phyloP scores from a whole-genome alignment of 2,113 vertebrate species.

The Lota lota region DNA sequence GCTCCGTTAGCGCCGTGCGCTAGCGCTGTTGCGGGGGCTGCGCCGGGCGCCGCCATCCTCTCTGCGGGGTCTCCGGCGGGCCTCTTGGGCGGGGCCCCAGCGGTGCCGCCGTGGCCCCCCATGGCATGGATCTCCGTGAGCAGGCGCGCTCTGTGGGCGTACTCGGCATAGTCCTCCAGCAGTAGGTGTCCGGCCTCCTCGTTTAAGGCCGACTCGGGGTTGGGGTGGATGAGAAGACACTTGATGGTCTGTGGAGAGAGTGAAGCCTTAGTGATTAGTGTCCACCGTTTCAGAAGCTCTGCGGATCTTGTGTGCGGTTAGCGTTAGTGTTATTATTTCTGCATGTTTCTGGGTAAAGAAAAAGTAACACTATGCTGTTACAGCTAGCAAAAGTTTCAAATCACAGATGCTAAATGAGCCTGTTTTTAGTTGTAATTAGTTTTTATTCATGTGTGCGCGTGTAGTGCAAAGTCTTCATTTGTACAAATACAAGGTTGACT shows the following conservation, averaged over 20 bases:
- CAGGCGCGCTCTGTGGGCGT: conserved; percentile 84
- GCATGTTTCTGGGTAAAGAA: background rate
- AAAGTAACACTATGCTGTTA: too few species aligned
- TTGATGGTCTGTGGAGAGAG: conserved; percentile 83
- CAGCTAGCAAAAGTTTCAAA: too few species aligned
- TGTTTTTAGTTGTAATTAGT: too few species aligned
- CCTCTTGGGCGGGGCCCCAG: conserved; percentile 80
- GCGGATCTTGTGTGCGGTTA: too few species aligned
- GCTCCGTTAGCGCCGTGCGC: conserved; percentile 63
- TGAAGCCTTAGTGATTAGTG: background rate
- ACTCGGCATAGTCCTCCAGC: conserved; percentile 89
- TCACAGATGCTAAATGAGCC: too few species aligned
- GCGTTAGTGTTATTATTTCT: too few species aligned
- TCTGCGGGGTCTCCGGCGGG: conserved; percentile 84
- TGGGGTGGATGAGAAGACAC: conserved; percentile 93
- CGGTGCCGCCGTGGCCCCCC: conserved; percentile 65
- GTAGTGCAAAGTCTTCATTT: too few species aligned
- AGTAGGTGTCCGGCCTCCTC: conserved; percentile 88
- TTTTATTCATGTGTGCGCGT: too few species aligned
- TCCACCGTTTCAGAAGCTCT: too few species aligned
- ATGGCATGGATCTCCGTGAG: conserved; percentile 87
- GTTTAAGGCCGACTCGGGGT: conserved; percentile 88
- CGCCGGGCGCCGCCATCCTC: conserved; percentile 70
- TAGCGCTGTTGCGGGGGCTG: conserved; percentile 51
- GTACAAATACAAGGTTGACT: too few species aligned